Evolutionary conservation across 2,113 vertebrate genomes (phyloP).

Genomic region (Psilopsiagon aurifrons): DNA sequence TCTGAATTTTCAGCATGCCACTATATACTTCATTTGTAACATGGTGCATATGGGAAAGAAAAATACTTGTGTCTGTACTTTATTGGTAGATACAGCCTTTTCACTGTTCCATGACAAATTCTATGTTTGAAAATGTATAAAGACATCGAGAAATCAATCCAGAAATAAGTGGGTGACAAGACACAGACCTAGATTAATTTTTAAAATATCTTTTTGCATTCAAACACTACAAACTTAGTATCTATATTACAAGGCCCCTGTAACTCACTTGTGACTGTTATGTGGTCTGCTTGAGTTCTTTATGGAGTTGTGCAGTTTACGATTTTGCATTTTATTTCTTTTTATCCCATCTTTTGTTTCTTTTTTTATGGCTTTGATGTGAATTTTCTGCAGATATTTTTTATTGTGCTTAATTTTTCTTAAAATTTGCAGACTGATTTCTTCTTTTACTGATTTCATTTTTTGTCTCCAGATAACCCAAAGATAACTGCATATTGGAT

Average conservation of each 20-base stretch:
- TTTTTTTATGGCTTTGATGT: not conserved
- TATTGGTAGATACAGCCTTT: not conserved
- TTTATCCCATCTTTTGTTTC: not conserved
- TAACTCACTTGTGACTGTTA: not conserved
- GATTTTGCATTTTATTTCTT: not conserved
- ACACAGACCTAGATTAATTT: not conserved
- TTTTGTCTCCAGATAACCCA: not conserved
- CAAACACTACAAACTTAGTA: not conserved
- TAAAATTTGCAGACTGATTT: not conserved
- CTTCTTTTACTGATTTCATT: not conserved
- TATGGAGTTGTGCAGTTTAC: not conserved
- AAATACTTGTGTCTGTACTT: not conserved
- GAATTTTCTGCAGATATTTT: not conserved
- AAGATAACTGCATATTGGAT: not conserved
- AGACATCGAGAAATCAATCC: not conserved
- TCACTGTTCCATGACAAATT: not conserved
- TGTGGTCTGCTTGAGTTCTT: not conserved
- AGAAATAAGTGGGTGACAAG: not conserved
- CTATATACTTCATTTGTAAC: not conserved
- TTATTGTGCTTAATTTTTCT: not conserved
- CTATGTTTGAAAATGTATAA: not conserved
- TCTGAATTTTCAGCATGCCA: not conserved
- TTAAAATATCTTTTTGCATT: not conserved
- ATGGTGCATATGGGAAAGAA: not conserved
- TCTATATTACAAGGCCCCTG: not conserved